Conservation (phyloP, 2,888 invertebrate species). For the Euphydryas editha region DNA sequence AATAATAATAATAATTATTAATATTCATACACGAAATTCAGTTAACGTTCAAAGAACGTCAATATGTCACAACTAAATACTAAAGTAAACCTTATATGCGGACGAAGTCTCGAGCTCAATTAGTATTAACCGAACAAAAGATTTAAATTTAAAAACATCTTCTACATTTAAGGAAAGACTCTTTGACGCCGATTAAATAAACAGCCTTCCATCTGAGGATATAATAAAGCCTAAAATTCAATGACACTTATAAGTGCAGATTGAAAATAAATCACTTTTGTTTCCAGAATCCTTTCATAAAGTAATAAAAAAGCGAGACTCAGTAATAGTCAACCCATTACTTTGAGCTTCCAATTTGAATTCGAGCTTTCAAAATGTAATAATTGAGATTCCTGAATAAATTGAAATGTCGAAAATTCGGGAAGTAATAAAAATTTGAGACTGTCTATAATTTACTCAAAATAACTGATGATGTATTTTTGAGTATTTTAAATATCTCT, state of each 20-base stretch:
- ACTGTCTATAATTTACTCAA: neutral
- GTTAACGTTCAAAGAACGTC: too few relatives aligned
- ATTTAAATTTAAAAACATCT: too few relatives aligned
- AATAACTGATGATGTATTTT: neutral
- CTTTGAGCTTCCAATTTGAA: conserved; percentile 4
- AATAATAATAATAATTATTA: too few relatives aligned
- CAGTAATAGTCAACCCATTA: conserved; percentile 17
- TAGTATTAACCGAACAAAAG: too few relatives aligned
- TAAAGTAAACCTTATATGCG: too few relatives aligned
- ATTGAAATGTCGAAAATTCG: conserved; percentile 33
- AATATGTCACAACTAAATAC: too few relatives aligned
- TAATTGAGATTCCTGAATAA: conserved; percentile 35
- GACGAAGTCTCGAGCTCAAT: too few relatives aligned
- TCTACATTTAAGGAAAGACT: too few relatives aligned
- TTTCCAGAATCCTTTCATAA: neutral
- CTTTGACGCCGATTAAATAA: neutral
- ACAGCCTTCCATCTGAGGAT: neutral
- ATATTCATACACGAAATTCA: too few relatives aligned
- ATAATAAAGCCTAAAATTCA: neutral
- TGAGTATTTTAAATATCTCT: neutral
- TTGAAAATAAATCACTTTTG: neutral
- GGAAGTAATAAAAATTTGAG: conserved; percentile 33
- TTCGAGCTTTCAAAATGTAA: neutral
- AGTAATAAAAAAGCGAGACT: conserved; percentile 18
- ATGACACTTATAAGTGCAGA: neutral